Evolutionary conservation across 1,140 invertebrate species (phyloP).

Genomic region (Stegodyphus mimosarum): DNA sequence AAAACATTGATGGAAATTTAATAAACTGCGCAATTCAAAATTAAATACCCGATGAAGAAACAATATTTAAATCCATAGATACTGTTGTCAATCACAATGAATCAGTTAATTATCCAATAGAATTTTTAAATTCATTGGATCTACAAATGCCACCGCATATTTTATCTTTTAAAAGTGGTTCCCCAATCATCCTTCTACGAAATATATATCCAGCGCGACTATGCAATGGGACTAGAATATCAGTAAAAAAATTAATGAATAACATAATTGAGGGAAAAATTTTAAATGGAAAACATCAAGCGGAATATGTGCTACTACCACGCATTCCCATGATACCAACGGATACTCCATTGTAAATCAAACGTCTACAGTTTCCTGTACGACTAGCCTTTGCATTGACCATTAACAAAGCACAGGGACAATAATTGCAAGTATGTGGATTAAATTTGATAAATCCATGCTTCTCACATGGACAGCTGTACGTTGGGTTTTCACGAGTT

Average conservation of each 20-base stretch:
- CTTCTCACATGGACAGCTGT: too few species aligned
- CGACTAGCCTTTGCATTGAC: slow-evolving; percentile 55
- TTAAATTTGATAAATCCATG: too few species aligned
- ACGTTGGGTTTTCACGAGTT: too few species aligned
- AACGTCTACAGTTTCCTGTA: slow-evolving; percentile 71
- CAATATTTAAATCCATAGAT: too few species aligned
- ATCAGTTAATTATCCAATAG: too few species aligned
- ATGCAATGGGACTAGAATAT: slow-evolving; percentile 68
- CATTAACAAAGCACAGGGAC: too few species aligned
- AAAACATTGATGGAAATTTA: too few species aligned
- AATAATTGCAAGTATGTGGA: too few species aligned
- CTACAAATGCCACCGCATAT: slow-evolving; percentile 60
- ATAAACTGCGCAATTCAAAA: too few species aligned
- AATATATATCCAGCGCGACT: slow-evolving; percentile 67
- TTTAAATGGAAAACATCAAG: slow-evolving; percentile 9
- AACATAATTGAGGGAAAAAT: slow-evolving; percentile 25
- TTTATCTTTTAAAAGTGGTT: slow-evolving; percentile 65
- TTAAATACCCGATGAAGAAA: too few species aligned
- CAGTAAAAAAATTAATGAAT: slow-evolving; percentile 63
- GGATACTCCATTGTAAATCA: slow-evolving; percentile 65
- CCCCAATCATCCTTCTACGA: slow-evolving; percentile 63
- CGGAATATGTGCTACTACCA: slow-evolving; percentile 21
- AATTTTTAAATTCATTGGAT: too few species aligned
- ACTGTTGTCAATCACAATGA: too few species aligned
- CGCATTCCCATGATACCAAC: slow-evolving; percentile 49